Evolutionary conservation across 53 echinoderm and acorn worm species (phyloP).

Genomic region (Antedon mediterranea): DNA sequence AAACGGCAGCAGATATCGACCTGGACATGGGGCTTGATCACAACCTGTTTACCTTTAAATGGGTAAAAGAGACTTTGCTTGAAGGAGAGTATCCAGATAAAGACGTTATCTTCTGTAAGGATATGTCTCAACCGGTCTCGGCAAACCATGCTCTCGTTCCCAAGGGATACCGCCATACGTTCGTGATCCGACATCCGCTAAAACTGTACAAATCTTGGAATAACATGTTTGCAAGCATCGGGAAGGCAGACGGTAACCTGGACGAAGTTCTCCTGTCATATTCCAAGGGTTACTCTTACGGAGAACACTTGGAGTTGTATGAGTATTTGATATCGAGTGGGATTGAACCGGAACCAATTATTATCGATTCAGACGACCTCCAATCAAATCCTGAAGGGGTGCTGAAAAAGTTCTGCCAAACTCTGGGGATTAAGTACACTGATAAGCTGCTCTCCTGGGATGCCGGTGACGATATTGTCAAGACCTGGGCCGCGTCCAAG

Average conservation of each 20-base stretch:
- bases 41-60: slow-evolving; percentile 3
- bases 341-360: slow-evolving; percentile 3
- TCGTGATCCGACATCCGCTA: background rate
- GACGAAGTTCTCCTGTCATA: background rate
- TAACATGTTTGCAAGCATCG: slow-evolving; percentile 1
- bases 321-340: background rate
- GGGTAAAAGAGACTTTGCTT: background rate
- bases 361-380: slow-evolving; percentile 10
- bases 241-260: background rate
- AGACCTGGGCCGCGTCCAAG: slow-evolving; percentile 1
- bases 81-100: slow-evolving; percentile 1
- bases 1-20: background rate
- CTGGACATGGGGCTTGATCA: background rate
- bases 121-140: background rate
- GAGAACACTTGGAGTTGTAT: slow-evolving; percentile 2
- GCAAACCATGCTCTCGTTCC: background rate
- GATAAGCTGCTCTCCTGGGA: background rate
- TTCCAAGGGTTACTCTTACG: background rate
- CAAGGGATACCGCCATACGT: background rate
- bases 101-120: background rate
- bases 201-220: slow-evolving; percentile 17
- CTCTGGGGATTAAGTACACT: slow-evolving; percentile 2
- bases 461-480: background rate
- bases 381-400: background rate
- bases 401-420: background rate